Conservation (phyloP, 2,888 invertebrate genomes). For the Drosophila macrospina region DNA sequence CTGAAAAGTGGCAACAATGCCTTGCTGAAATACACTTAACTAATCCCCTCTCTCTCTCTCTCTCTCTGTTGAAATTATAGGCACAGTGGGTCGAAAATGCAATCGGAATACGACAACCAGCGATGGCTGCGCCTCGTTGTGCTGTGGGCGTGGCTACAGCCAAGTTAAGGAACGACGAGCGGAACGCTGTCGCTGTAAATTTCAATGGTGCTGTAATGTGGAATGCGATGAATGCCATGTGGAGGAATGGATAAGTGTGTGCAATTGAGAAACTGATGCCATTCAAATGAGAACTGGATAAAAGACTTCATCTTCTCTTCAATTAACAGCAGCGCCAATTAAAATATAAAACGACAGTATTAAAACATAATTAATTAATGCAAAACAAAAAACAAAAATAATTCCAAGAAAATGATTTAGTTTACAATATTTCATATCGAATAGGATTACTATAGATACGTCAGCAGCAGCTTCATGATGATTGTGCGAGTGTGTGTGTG, state of each 20-base stretch:
- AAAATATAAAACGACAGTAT: slow-evolving; percentile 28
- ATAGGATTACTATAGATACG: slow-evolving; percentile 37
- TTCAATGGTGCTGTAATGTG: slow-evolving; percentile 97
- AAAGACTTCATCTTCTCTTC: slow-evolving; percentile 53
- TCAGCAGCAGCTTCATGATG: slow-evolving; percentile 17
- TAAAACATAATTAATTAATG: slow-evolving; percentile 44
- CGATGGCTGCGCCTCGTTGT: slow-evolving; percentile 94
- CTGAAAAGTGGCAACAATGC: background rate
- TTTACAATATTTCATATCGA: slow-evolving; percentile 41
- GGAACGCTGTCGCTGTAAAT: slow-evolving; percentile 95
- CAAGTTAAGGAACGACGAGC: slow-evolving; percentile 91
- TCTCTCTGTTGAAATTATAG: slow-evolving; percentile 51
- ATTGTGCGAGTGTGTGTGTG: slow-evolving; percentile 1
- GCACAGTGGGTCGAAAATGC: slow-evolving; percentile 92
- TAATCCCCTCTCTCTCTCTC: no score
- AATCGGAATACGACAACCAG: slow-evolving; percentile 89
- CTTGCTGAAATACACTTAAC: background rate
- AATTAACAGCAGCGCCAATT: slow-evolving; percentile 12
- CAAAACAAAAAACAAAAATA: no score
- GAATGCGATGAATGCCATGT: slow-evolving; percentile 94
- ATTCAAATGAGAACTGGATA: slow-evolving; percentile 36
- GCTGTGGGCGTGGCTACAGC: slow-evolving; percentile 95
- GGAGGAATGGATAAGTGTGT: slow-evolving; percentile 95
- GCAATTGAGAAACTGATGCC: slow-evolving; percentile 88
- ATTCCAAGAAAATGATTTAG: slow-evolving; percentile 36